These are phyloP conservation scores for Argyresthia goedartella DNA, from an alignment of 2,888 invertebrate genomes.

Conservation along the genomic window DNA sequence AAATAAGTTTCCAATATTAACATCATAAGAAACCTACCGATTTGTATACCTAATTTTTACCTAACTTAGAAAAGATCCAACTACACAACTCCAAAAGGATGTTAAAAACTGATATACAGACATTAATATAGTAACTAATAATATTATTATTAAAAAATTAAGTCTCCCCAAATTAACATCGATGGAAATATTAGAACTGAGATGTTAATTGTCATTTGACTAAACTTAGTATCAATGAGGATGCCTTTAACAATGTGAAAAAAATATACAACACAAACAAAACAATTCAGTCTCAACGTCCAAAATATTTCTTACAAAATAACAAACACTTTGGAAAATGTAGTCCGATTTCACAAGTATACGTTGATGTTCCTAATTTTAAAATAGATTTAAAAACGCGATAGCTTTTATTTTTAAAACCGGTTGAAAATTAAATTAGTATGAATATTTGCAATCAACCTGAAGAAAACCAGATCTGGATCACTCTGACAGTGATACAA, in stretches of 20 bases:
- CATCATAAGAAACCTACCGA: slow-evolving; percentile 45
- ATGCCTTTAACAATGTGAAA: slow-evolving; percentile 47
- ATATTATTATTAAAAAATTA: slow-evolving; percentile 24
- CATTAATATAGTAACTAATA: slow-evolving; percentile 42
- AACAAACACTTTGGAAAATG: slow-evolving; percentile 21
- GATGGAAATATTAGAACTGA: slow-evolving; percentile 19
- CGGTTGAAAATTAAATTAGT: not conserved
- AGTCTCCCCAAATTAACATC: slow-evolving; percentile 35
- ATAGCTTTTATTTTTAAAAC: not conserved
- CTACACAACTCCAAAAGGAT: slow-evolving; percentile 39
- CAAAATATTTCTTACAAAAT: slow-evolving; percentile 44
- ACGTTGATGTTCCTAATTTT: slow-evolving; percentile 2
- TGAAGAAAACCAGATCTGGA: no score
- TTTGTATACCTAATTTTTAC: slow-evolving; percentile 33
- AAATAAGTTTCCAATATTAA: slow-evolving; percentile 36
- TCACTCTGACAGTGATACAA: no score
- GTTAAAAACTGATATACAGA: slow-evolving; percentile 64
- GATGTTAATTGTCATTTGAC: slow-evolving; percentile 2
- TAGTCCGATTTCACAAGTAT: slow-evolving; percentile 1
- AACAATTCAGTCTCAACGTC: slow-evolving; percentile 70
- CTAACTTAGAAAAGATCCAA: slow-evolving; percentile 56
- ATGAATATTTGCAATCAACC: not conserved
- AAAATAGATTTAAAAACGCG: not conserved
- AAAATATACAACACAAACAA: slow-evolving; percentile 68
- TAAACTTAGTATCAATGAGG: slow-evolving; percentile 12